Percentiles rank a stretch among this genome's conserved stretches.
Evolutionary conservation across 2,888 invertebrate genomes (phyloP).

Genomic region (Gasteruption jaculator): DNA sequence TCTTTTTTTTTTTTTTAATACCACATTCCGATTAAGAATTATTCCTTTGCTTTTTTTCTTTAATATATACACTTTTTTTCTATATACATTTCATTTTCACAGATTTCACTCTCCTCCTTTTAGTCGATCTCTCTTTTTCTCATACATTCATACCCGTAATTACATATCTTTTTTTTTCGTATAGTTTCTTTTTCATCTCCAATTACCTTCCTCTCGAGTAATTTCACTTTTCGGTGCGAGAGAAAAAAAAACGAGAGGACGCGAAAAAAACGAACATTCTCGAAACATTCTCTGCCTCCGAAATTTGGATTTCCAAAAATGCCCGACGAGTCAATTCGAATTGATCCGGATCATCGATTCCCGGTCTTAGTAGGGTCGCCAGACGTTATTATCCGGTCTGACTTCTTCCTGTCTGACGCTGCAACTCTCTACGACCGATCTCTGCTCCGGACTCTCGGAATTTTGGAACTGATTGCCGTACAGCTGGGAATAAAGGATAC

Average conservation of each 20-base stretch:
- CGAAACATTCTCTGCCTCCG: neutral
- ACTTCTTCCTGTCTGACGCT: conserved; percentile 46
- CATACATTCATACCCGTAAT: too few relatives aligned
- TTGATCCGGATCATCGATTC: conserved; percentile 6
- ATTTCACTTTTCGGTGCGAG: conserved; percentile 6
- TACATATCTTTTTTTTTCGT: too few relatives aligned
- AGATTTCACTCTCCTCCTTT: too few relatives aligned
- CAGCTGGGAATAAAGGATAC: conserved; percentile 77
- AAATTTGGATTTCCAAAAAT: conserved; percentile 10
- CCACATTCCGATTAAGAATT: too few relatives aligned
- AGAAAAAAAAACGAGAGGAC: conserved; percentile 17
- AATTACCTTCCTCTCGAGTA: conserved; percentile 2
- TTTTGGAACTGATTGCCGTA: conserved; percentile 59
- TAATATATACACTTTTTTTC: too few relatives aligned
- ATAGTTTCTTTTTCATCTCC: neutral
- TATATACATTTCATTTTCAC: too few relatives aligned
- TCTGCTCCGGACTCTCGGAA: conserved; percentile 45
- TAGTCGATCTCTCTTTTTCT: too few relatives aligned
- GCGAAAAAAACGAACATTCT: conserved; percentile 10
- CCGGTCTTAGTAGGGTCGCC: conserved; percentile 47
- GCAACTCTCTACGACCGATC: conserved; percentile 44
- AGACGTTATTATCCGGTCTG: conserved; percentile 48
- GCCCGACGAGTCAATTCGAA: conserved; percentile 2
- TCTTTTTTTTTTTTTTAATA: too few relatives aligned
- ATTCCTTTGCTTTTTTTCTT: too few relatives aligned